Percentiles rank a stretch among this genome's conserved stretches.
Evolutionary conservation across 2,888 invertebrate species (phyloP).

Genomic region (Meiosimyza decipiens): DNA sequence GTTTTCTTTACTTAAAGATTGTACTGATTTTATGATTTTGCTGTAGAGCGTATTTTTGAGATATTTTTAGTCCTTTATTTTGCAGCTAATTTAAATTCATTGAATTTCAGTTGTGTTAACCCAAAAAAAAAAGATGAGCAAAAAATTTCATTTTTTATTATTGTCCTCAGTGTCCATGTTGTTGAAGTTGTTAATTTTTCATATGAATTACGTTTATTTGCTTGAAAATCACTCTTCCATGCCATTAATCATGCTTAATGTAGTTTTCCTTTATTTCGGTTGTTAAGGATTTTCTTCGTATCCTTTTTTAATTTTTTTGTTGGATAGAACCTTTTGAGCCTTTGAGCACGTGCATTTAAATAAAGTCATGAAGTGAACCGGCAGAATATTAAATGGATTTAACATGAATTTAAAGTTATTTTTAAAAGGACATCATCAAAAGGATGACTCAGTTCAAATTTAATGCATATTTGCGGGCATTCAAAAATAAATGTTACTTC

Average conservation of each 20-base stretch:
- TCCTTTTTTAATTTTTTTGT: no score
- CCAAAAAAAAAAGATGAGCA: background rate
- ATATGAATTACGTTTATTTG: conserved; percentile 5
- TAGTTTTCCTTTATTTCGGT: background rate
- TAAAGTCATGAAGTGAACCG: conserved; percentile 9
- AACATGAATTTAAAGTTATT: conserved; percentile 1
- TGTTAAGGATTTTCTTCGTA: no score
- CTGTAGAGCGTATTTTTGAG: background rate
- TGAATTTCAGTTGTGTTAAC: conserved; percentile 7
- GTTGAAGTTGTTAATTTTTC: conserved; percentile 13
- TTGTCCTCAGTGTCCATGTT: background rate
- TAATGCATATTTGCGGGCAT: no score
- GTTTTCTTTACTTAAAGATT: no score
- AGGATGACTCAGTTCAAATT: no score
- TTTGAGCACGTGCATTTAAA: background rate
- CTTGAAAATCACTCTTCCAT: conserved; percentile 15
- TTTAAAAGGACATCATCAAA: no score
- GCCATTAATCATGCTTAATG: conserved; percentile 16
- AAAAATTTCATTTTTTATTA: background rate
- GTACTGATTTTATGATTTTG: no score
- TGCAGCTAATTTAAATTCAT: conserved; percentile 21
- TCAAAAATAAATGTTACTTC: no score
- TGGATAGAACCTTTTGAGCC: background rate
- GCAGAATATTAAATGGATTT: background rate
- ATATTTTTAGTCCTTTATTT: background rate